Evolutionary conservation across 2,888 invertebrate genomes (phyloP).

Genomic region (Drosophila melanosoma): DNA sequence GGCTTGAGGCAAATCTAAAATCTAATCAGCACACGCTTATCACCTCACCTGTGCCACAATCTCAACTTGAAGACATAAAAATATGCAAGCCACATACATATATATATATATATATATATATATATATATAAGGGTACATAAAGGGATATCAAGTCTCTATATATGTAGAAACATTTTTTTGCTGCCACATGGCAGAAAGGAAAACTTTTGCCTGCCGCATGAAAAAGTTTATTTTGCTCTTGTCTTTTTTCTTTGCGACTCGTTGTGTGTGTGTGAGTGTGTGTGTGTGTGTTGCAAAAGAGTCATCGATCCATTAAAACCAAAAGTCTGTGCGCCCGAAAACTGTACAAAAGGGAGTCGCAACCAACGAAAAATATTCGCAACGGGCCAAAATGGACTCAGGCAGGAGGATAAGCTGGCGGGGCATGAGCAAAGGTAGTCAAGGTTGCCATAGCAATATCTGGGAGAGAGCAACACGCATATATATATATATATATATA

Average conservation of each 20-base stretch:
- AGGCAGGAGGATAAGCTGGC: constrained; percentile 60
- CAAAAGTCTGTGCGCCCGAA: constrained; percentile 77
- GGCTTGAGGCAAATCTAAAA: constrained; percentile 51
- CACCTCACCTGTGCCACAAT: constrained; percentile 34
- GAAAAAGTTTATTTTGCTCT: constrained; percentile 35
- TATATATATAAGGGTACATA: constrained; percentile 13
- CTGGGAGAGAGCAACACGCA: constrained; percentile 59
- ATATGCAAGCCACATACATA: not conserved
- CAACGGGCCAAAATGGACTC: constrained; percentile 40
- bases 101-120: constrained; percentile 3
- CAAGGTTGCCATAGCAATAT: constrained; percentile 81
- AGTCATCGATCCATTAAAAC: constrained; percentile 81
- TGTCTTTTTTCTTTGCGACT: not conserved
- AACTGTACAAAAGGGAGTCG: constrained; percentile 64
- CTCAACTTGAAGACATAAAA: constrained; percentile 1
- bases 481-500: not conserved
- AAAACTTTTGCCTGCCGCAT: constrained; percentile 52
- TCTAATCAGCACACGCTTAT: constrained; percentile 70
- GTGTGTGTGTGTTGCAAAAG: constrained; percentile 19
- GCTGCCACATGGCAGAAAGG: constrained; percentile 51
- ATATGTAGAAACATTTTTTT: constrained; percentile 45
- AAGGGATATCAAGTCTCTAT: constrained; percentile 28
- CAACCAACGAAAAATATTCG: constrained; percentile 32
- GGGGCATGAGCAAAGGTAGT: constrained; percentile 76
- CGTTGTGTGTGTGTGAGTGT: constrained; percentile 28